phyloP scores from a whole-genome alignment of 2,797 vertebrate species.

The Mareca penelope region DNA sequence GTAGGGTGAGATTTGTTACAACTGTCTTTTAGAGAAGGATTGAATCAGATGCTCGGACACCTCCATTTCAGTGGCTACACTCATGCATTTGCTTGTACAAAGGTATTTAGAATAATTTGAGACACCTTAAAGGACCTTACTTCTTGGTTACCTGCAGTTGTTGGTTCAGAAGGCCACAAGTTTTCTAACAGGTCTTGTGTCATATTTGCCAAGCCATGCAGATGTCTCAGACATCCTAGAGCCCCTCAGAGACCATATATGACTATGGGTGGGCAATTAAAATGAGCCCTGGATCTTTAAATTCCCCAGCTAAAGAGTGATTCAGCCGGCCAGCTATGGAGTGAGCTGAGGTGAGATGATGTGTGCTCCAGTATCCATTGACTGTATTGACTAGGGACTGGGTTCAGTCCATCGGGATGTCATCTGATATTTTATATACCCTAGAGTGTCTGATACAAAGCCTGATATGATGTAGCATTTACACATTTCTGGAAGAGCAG shows the following conservation, averaged over 20 bases:
- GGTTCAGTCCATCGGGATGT: background rate
- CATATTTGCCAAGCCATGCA: background rate
- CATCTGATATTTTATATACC: background rate
- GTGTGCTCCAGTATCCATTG: background rate
- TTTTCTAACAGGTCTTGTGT: background rate
- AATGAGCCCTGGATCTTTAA: background rate
- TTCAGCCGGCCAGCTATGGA: rapidly evolving
- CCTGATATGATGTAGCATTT: background rate
- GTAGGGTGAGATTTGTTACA: background rate
- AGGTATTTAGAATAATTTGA: background rate
- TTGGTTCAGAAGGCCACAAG: background rate
- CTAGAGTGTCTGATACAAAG: background rate
- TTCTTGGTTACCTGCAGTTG: background rate
- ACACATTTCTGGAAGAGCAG: background rate
- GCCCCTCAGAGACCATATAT: background rate
- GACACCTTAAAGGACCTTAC: background rate
- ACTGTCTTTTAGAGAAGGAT: background rate
- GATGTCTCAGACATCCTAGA: background rate
- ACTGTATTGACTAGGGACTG: background rate
- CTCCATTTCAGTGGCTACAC: background rate
- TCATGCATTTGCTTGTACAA: background rate
- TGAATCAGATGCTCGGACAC: background rate
- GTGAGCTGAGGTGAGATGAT: background rate
- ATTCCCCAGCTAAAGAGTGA: background rate
- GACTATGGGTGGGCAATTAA: background rate